Base-by-base conservation (phyloP, 2,888 invertebrate species). In the Camptogramma bilineatum region DNA sequence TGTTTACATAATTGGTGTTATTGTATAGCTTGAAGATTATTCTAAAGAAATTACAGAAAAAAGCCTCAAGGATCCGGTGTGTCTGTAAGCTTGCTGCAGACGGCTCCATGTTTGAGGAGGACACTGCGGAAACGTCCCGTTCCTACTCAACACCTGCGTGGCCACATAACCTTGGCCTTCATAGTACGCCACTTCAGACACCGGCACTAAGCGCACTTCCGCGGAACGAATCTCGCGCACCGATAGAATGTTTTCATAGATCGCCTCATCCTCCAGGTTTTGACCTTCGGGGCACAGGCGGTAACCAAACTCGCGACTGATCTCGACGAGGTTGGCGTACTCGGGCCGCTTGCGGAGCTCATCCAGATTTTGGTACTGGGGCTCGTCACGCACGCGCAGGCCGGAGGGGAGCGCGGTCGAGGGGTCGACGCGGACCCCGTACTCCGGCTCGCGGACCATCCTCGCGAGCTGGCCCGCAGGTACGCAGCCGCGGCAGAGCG, bases 131-230 rank as follows among this genome's bases (percentile, higher is more conserved):
- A 94, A 93, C 66, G 93, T 93, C 54, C 93, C 93, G 72, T 92
- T 93, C 73, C 90, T 86, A 79, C 92, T 91, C 61, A 93, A 83
- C 73, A 92, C 88, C 77, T 91, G 91, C 71, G 93, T 91, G 55
- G 91, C 91, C 70, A 93, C 91, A 81, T 92, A 92, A 74, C 93
- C 93, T 82, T 92, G 91, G 58, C 89, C 88, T 78, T 91, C 91
- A 75, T 91, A 92, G 81, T 86, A 93, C 70, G 93, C 90, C 79
- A 93, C 93, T 78, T 93, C 93, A 39, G 91, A 90, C 76, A 92
- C 88, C 71, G 93, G 91, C 87, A 93, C 93, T 82, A 93, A 82
- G 74, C 93, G 87, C 85, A 93, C 91, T 88, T 93, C 93, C 81
- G 93, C 91, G 73, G 93, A 91, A 72, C 93, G 88, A 66, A 91